Evolutionary conservation across 2,888 invertebrate genomes (phyloP), one percentile per base, ranked within the genome.

Genomic region (Atrina japonica): DNA sequence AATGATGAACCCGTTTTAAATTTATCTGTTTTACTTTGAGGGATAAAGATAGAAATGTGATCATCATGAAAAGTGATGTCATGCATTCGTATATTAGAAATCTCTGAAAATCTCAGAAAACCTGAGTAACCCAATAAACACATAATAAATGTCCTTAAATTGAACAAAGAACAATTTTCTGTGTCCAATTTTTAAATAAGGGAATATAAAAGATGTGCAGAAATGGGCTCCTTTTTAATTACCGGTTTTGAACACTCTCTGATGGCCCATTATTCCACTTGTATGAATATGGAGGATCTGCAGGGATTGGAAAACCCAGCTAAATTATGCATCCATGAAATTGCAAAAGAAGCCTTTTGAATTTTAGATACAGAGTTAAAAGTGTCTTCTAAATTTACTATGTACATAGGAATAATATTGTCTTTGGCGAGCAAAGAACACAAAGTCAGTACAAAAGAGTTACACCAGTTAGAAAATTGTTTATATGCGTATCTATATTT

Each of bases 11-110:
- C 35, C 11, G 35, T 35, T 47, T 47, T 47, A 16, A 14, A 21
- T 47, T 47, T 55, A 21, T 55, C 55, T 35, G 21, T 55, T 55
- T 55, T 55, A 18, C 55, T 55, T 55, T 16, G 29, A 9, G 30
- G 55, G n/a, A 55, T 52, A 6, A 27, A 21, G 1, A 52, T 52
- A 7, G 16, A 23, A 23, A 52, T 52, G 14, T 52, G 21, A 55
- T 18, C 40, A 3, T 14, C 9, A 29, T 35, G 6, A n/a, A 27
- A 55, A 16, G 18, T 55, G 11, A 55, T 55, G n/a, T 55, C 55
- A 11, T 30, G 18, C 9, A 3, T 29, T 35, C 35, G 16, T 9
- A 55, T 55, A 35, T 55, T 35, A n/a, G 55, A 29, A 29, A 55
- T 29, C 30, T 55, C 30, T 18, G 18, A 16, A 30, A 55, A 55